Evolutionary conservation across 2,113 vertebrate genomes (phyloP), one percentile per base, ranked within the genome.

Genomic region (Gasterosteus aculeatus): DNA sequence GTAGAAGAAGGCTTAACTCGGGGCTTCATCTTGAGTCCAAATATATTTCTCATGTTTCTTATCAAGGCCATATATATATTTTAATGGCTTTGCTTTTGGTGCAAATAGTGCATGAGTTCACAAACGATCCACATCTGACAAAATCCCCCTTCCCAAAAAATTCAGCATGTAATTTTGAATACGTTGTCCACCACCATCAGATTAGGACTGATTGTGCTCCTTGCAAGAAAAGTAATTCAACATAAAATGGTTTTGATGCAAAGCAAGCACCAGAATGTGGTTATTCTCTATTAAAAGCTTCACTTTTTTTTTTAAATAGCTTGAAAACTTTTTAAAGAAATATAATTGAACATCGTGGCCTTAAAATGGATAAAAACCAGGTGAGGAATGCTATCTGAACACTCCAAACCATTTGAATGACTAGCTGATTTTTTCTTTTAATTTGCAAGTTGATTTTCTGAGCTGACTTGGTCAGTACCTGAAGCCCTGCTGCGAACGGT

Each of bases 61-160:
- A 53, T 39, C 29, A 56, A 78, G 72, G 73, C 47, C 62, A 53
- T 54, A 26, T 62, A 39, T 58, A n/a, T 75, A 58, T n/a, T 42
- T 78, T 77, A 85, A 84, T 80, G 85, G 80, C 77, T 87, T 87
- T 81, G 42, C 72, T 86, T 83, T 87, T 83, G 82, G 87, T 92
- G 88, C 90, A 93, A 89, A 91, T 75, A 78, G 72, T 83, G 81
- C 84, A 82, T 49, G 63, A 79, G 83, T 60, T 49, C 80, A 82
- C 72, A 75, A 70, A 75, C 67, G 42, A 78, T 81, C 56, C 58
- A 72, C 53, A 74, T 31, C 33, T 31, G 78, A 85, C 22, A 2
- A 10, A 47, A 44, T 64, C 39, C 51, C 67, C 61, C 59, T 64
- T 61, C 57, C 29, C 77, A 42, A 78, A 59, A 26, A 26, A 56